Evolutionary conservation across 2,888 invertebrate species (phyloP), one percentile per base, ranked within the genome.

Genomic region (Dyspetes luteomarginatus): DNA sequence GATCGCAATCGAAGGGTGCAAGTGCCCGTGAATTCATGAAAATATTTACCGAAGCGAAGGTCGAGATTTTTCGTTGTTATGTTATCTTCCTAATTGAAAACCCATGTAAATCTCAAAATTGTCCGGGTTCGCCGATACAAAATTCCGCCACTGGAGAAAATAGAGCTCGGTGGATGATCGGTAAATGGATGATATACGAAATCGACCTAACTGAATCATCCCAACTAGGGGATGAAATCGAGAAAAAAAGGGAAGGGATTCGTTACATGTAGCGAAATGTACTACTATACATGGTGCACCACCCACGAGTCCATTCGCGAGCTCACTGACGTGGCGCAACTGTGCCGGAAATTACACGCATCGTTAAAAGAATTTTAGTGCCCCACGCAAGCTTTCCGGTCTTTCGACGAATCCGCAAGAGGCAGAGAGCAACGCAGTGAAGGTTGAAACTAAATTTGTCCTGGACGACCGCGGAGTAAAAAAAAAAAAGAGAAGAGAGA

Each of bases 331-430:
- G 50, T 22, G 56, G 62, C 45, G 48, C 55, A 55, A 77, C 12
- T 55, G 22, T n/a, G 64, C 69, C 69, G 69, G 56, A 77, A 69
- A 77, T 71, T 56, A 77, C 56, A 64, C 56, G 48, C 45, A 64
- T 71, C 64, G 64, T 69, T 77, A 64, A 71, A 77, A 71, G 52
- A 69, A 36, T 77, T 69, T 64, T 55, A 69, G 69, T 64, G 56
- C 56, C 56, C 28, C 28, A 28, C 9, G 9, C 2, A 36, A 64
- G 22, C 26, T 64, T 48, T 9, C 58, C 58, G 50, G 30, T 58
- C 30, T 62, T 60, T 50, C 50, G 41, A 60, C 52, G 56, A 71
- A 36, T 64, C 36, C 56, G 41, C 26, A 26, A 17, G 43, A 69
- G 56, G 26, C 26, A 19, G 41, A 50, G 56, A 41, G 62, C n/a